phyloP scores from a whole-genome alignment of 2,797 vertebrate genomes.

The Malacoraja senta region DNA sequence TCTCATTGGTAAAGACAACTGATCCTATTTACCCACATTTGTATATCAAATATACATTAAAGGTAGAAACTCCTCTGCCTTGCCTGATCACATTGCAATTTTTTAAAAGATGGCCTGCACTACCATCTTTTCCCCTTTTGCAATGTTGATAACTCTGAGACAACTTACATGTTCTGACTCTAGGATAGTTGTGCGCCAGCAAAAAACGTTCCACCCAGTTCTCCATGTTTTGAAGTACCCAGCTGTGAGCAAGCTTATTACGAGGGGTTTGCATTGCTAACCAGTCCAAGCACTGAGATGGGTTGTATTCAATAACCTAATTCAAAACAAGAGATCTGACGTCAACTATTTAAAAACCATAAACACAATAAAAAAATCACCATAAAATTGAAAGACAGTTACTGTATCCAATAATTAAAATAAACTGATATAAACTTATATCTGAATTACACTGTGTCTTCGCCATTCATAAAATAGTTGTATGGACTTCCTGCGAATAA shows the following conservation, averaged over 20 bases:
- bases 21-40: not conserved
- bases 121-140: not conserved
- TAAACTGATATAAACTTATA: not conserved
- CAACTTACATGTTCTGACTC: constrained; percentile 91
- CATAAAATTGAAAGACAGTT: constrained; percentile 39
- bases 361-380: not conserved
- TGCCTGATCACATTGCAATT: not conserved
- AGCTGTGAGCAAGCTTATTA: constrained; percentile 95
- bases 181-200: constrained; percentile 92
- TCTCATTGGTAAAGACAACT: not conserved
- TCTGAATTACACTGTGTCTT: not conserved
- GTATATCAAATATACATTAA: not conserved
- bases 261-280: constrained; percentile 91
- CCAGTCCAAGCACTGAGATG: constrained; percentile 96
- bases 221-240: constrained; percentile 98
- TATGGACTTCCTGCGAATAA: no score
- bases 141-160: not conserved
- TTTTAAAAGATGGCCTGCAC: not conserved
- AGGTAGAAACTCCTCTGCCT: not conserved
- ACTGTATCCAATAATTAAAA: not conserved
- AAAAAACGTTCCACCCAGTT: constrained; percentile 98
- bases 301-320: constrained; percentile 96
- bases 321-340: constrained; percentile 41
- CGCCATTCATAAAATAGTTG: no score
- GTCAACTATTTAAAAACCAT: not conserved